Base-by-base conservation (phyloP, 2,113 vertebrate species). In the Misgurnus mizolepis region DNA sequence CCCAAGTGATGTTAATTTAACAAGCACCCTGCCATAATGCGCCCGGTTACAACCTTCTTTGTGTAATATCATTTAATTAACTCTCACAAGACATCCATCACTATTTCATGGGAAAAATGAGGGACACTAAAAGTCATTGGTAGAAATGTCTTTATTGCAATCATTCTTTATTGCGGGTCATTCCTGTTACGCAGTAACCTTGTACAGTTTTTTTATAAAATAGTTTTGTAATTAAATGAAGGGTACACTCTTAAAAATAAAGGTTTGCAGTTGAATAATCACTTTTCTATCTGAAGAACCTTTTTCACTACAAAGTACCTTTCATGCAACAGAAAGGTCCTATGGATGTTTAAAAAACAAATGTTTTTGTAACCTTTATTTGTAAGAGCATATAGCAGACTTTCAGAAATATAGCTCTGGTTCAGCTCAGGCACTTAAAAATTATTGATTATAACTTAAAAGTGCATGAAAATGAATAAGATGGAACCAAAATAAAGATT, bases 131-230 rank as follows among this genome's bases (percentile, higher is more conserved):
- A 40, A 11, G 55, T 40, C 71, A 14, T 22, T 58, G 40, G 6
- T 73, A 22, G 17, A 6, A 60, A 60, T 43, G 34, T 22, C 8
- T 73, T 73, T 73, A 60, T 43, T 73, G 55, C n/a, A 73, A 8
- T 0, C 17, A 53, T 55, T 34, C 8, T 39, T 7, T 11, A 53
- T 53, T 18, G 18, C 8, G 15, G 2, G 6, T 58, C n/a, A 18
- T 58, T 58, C n/a, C 6, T 58, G 6, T 58, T 18, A 58, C 18
- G 55, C 17, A 58, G 55, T 58, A 18, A 17, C n/a, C 14, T n/a
- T 7, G 5, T 17, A 6, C 0, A n/a, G n/a, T 14, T n/a, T n/a
- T n/a, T 6, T 7, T 7, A 58, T 14, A 58, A 7, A 18, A 58
- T 6, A 6, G 15, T 17, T 17, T 56, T 17, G 53, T 56, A 17